Percentiles rank a stretch among this genome's conserved stretches.
phyloP scores from a whole-genome alignment of 1,140 invertebrate species.

The Palaemon carinicauda region DNA sequence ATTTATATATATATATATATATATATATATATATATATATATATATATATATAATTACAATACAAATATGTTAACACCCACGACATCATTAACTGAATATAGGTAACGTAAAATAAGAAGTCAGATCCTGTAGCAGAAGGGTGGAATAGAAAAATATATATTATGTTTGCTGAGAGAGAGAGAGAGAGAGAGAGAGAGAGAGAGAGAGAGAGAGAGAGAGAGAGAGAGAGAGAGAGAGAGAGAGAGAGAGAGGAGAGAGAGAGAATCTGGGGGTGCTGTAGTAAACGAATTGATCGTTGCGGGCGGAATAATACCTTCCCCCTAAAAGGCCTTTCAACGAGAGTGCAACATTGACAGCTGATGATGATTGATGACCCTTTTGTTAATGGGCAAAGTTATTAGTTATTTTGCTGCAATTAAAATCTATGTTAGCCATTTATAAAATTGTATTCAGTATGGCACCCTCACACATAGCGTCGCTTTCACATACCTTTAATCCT shows the following conservation, averaged over 20 bases:
- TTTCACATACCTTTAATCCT: no score
- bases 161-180: not conserved
- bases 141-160: not conserved
- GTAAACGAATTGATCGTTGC: not conserved
- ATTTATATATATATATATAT: not conserved
- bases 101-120: not conserved
- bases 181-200: not conserved
- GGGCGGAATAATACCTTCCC: not conserved
- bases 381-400: no score
- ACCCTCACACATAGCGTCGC: no score
- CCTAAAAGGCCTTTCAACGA: no score
- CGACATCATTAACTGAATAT: no score
- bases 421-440: no score
- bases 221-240: not conserved
- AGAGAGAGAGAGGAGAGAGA: not conserved
- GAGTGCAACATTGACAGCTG: no score
- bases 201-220: not conserved
- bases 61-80: no score
- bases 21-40: not conserved
- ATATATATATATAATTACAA: not conserved
- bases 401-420: no score
- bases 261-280: not conserved
- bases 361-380: no score
- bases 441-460: no score
- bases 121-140: not conserved